Evolutionary conservation across 2,113 vertebrate species (phyloP), one percentile per base, ranked within the genome.

Genomic region (Danionella cerebrum): DNA sequence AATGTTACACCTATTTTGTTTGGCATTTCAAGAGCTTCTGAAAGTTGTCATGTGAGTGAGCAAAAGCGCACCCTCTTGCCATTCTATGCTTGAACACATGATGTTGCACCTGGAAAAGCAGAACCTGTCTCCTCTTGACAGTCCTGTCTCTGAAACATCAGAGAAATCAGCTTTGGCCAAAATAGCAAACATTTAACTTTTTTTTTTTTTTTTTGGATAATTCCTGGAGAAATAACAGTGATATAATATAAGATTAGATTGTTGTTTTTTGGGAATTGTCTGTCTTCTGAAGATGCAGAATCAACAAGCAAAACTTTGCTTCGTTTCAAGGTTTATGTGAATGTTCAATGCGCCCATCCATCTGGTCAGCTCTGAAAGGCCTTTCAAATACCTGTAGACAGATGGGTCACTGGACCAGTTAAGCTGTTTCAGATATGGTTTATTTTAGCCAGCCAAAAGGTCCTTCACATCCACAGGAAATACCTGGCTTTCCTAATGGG

Each of bases 1-100:
- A 60, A 27, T 44, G 67, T 66, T 71, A 84, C 69, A 53, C 80
- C 72, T 77, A 75, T 54, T 73, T 68, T 1, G 3, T 63, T 71
- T 65, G 0, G 9, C 66, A 72, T 84, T 78, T 81, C 14, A 45
- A 74, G 72, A 78, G 76, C 77, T 65, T 27, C 65, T 42, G 67
- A 79, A 72, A 74, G 75, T 71, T 79, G 68, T 71, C 79, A 76
- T 80, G 67, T 29, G 69, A 74, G 71, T 82, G 90, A 85, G 81
- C 70, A 84, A 90, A 90, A 77, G 58, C 79, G 77, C 89, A 88
- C 82, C 79, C 73, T 80, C 44, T 0, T 82, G 85, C 31, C 7
- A 76, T 65, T 65, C 33, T 72, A 70, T 72, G 77, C 45, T 54
- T 59, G 5, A 5, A 70, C 60, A 3, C 39, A 29, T 67, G 81